Evolutionary conservation across 2,797 vertebrate genomes (phyloP).

Genomic region (Antennarius maculatus): DNA sequence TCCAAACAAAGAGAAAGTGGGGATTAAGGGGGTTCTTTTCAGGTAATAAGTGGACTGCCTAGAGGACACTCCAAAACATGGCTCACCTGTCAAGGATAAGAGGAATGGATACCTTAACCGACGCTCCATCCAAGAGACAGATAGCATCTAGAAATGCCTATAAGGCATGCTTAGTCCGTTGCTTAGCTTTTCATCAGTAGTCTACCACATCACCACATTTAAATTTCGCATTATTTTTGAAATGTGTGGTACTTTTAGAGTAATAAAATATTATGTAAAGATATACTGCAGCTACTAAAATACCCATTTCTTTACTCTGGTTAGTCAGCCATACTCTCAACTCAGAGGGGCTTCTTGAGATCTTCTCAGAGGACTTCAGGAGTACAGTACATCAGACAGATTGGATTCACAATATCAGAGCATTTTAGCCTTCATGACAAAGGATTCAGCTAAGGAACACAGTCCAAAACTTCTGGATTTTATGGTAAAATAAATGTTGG

Average conservation of each 20-base stretch:
- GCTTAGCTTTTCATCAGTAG: conserved; percentile 9
- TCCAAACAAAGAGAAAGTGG: conserved; percentile 82
- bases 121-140: conserved; percentile 52
- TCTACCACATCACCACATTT: conserved; percentile 14
- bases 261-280: not conserved
- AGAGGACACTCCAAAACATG: conserved; percentile 74
- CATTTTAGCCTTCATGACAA: not conserved
- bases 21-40: conserved; percentile 79
- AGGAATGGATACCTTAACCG: conserved; percentile 68
- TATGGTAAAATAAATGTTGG: conserved; percentile 39
- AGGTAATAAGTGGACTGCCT: conserved; percentile 77
- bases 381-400: not conserved
- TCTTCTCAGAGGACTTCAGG: too few species aligned
- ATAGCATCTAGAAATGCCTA: conserved; percentile 65
- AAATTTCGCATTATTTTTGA: not conserved
- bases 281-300: too few species aligned
- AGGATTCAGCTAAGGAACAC: not conserved
- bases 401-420: not conserved
- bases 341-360: too few species aligned
- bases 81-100: conserved; percentile 72
- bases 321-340: too few species aligned
- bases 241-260: not conserved
- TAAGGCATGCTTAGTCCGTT: conserved; percentile 44
- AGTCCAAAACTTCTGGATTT: conserved; percentile 19
- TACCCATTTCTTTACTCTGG: too few species aligned